phyloP scores from a whole-genome alignment of 2,888 invertebrate genomes.

The Tenthredo mesomela region DNA sequence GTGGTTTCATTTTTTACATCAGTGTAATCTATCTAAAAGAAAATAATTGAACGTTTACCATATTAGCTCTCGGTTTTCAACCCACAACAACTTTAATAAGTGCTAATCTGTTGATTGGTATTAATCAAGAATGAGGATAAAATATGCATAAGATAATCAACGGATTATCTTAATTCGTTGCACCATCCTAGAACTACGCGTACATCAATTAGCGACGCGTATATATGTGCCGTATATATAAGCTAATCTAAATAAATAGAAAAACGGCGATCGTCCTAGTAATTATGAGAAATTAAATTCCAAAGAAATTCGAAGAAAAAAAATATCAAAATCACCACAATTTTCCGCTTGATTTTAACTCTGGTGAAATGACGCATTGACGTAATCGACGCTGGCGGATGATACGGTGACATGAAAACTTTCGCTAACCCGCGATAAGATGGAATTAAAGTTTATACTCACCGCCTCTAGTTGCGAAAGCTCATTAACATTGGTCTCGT shows the following conservation, averaged over 20 bases:
- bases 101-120: conserved; percentile 36
- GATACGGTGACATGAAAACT: background rate
- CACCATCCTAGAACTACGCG: background rate
- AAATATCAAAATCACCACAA: background rate
- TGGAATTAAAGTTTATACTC: conserved; percentile 77
- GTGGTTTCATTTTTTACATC: background rate
- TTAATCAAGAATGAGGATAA: conserved; percentile 41
- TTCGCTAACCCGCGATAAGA: conserved; percentile 13
- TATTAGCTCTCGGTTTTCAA: background rate
- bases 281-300: background rate
- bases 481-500: conserved; percentile 93
- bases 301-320: background rate
- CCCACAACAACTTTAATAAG: conserved; percentile 17
- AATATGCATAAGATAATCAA: conserved; percentile 38
- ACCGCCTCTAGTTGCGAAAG: conserved; percentile 91
- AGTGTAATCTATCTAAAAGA: background rate
- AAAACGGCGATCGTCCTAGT: background rate
- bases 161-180: conserved; percentile 16
- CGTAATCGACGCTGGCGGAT: background rate
- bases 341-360: background rate
- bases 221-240: background rate
- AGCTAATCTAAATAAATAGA: background rate
- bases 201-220: background rate
- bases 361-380: background rate
- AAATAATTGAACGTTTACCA: background rate